Base-by-base conservation (phyloP, 2,113 vertebrate genomes). In the Benitochromis conjunctus region DNA sequence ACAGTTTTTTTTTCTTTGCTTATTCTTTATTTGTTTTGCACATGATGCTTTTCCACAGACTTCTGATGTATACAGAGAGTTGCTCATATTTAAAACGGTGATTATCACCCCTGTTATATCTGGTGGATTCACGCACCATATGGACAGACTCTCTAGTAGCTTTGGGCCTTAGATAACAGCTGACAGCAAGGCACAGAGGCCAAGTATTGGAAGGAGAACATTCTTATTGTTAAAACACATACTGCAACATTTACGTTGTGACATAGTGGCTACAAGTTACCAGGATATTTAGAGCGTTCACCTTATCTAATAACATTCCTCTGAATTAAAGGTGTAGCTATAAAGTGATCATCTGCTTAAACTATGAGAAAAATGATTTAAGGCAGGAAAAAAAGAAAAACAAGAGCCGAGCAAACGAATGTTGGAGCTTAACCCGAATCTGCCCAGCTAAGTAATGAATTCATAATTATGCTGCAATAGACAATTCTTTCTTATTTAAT, bases 251-350 rank as follows among this genome's bases (percentile, higher is more conserved):
- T 46, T 71, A 46, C 1, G 1, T 71, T 18, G n/a, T 76, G 26
- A 34, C 4, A 76, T 4, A 3, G 26, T 31, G 43, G 10, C 24
- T 31, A 18, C 31, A 76, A 76, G 24, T 48, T 29, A 48, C 9
- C 24, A 0, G 41, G 16, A 11, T 7, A 5, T 51, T 48, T 46
- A 0, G 5, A 71, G 38, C 38, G 0, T 71, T 71, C 3, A 6
- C 3, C 21, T 18, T 26, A 71, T 71, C 66, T 74, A 76, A 76
- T 31, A 2, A 51, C 21, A 19, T 43, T 10, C 3, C 6, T 48
- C 43, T 31, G 16, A 31, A 51, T 76, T 31, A 74, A 74, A 74
- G 43, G 69, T 31, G 26, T 0, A 8, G 10, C 26, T 51, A 53
- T 34, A 76, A 51, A 31, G 18, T 18, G 29, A 76, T 19, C 18